Conservation (phyloP, 2,113 vertebrate genomes). For the Arizona elegans region DNA sequence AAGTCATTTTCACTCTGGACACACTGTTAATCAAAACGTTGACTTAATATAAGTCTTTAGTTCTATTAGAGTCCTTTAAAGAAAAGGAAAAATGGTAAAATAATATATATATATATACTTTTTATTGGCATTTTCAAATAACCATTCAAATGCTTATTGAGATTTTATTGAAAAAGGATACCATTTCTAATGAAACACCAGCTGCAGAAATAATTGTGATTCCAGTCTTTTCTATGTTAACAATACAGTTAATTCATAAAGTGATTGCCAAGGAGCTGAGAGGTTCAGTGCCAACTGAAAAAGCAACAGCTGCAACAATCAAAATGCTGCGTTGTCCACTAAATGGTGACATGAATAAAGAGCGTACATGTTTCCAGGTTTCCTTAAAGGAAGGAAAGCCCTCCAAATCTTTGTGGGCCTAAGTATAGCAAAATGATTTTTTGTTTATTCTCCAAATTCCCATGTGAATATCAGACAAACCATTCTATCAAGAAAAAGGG, state of each 20-base stretch:
- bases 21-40: background rate
- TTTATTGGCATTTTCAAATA: background rate
- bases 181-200: background rate
- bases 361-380: background rate
- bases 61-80: background rate
- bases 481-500: constrained; percentile 41
- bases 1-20: background rate
- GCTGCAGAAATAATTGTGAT: background rate
- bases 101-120: background rate
- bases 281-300: background rate
- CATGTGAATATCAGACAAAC: constrained; percentile 29
- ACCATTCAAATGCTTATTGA: background rate
- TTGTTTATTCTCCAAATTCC: constrained; percentile 27
- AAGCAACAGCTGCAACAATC: background rate
- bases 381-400: constrained; percentile 24
- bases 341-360: background rate
- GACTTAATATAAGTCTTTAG: background rate
- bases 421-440: constrained; percentile 25
- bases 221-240: background rate
- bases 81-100: background rate
- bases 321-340: background rate
- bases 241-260: background rate
- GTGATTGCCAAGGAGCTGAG: background rate
- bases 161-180: background rate
- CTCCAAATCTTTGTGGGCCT: constrained; percentile 21